A percentile compares a stretch with the other conserved stretches of the same genome.
phyloP scores from a whole-genome alignment of 2,888 invertebrate species.

The Apodemia duryi region DNA sequence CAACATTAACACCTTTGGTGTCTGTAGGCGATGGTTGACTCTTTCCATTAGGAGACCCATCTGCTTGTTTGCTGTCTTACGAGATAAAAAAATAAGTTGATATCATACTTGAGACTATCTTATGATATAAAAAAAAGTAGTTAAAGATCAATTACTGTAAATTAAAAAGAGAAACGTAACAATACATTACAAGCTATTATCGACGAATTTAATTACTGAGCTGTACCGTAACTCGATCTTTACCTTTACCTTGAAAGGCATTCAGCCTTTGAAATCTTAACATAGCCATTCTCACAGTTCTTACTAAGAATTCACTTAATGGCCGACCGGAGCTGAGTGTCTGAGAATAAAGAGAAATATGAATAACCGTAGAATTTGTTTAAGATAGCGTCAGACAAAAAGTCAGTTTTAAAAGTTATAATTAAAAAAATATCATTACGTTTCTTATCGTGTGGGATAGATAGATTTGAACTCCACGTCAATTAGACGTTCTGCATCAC shows the following conservation, averaged over 20 bases:
- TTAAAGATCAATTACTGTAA: no score
- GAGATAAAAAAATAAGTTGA: no score
- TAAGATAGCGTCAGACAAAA: constrained; percentile 4
- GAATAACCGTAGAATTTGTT: constrained; percentile 12
- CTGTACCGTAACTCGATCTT: constrained; percentile 3
- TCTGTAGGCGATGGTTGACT: no score
- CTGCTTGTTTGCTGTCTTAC: no score
- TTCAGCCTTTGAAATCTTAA: constrained; percentile 12
- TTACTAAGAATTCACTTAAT: constrained; percentile 14
- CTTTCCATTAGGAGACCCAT: no score
- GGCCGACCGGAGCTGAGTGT: constrained; percentile 5
- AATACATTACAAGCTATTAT: neutral
- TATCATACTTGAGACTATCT: no score
- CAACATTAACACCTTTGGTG: no score
- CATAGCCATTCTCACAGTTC: constrained; percentile 11
- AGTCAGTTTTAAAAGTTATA: neutral
- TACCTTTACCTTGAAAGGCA: constrained; percentile 13
- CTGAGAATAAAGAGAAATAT: constrained; percentile 14
- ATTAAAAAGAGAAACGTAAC: no score
- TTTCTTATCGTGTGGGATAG: no score
- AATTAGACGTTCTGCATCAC: no score
- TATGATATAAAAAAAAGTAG: no score
- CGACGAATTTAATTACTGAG: neutral
- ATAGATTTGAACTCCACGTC: neutral
- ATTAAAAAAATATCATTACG: no score